Evolutionary conservation across 1,140 invertebrate species (phyloP).

Genomic region (Eupeodes corollae): DNA sequence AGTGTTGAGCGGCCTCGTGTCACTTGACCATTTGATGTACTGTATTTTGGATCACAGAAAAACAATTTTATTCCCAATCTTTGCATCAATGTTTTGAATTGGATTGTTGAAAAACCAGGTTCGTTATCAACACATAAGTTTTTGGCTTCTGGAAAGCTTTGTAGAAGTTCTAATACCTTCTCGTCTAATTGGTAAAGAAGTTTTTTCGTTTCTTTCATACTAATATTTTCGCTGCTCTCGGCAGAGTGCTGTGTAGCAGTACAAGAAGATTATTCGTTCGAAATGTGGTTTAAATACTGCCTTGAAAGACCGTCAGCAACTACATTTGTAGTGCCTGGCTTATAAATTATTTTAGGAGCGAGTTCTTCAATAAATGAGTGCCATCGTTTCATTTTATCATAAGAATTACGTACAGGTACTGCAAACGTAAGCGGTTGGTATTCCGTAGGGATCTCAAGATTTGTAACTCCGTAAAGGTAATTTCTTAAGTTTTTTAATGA

Average conservation of each 20-base stretch:
- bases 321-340: slow-evolving; percentile 13
- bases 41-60: no score
- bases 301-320: slow-evolving; percentile 6
- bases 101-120: no score
- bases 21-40: no score
- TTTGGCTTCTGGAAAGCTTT: no score
- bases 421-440: slow-evolving; percentile 37
- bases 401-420: slow-evolving; percentile 26
- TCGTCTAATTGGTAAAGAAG: slow-evolving; percentile 1
- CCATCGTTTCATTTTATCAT: slow-evolving; percentile 33
- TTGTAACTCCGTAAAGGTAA: slow-evolving; percentile 16
- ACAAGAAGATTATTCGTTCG: not conserved
- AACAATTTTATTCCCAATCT: no score
- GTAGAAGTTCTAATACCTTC: no score
- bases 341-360: slow-evolving; percentile 24
- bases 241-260: not conserved
- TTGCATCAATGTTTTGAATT: no score
- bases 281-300: slow-evolving; percentile 2
- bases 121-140: no score
- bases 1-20: no score
- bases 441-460: slow-evolving; percentile 18
- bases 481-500: slow-evolving; percentile 31
- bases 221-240: not conserved
- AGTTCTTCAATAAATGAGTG: slow-evolving; percentile 18
- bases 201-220: not conserved